Evolutionary conservation across 2,888 invertebrate genomes (phyloP).

Genomic region (Lacanobia oleracea): DNA sequence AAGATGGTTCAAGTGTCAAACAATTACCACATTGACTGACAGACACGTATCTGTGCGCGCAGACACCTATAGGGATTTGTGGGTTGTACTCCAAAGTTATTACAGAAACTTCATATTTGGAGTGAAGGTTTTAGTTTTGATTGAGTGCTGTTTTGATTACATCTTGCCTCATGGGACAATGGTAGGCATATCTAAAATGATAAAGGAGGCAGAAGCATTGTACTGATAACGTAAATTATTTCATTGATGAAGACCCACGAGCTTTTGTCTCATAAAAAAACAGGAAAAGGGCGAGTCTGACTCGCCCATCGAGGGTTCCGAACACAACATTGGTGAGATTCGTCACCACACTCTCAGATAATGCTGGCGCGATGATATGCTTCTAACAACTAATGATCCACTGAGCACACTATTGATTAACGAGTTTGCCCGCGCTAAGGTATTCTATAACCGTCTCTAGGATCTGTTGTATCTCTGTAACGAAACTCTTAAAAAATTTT

Average conservation of each 20-base stretch:
- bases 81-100: slow-evolving; percentile 28
- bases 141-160: slow-evolving; percentile 28
- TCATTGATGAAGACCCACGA: no score
- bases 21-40: slow-evolving; percentile 29
- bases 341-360: not conserved
- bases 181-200: not conserved
- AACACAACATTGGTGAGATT: no score
- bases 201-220: no score
- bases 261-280: no score
- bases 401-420: not conserved
- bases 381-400: not conserved
- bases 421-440: no score
- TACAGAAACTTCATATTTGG: slow-evolving; percentile 14
- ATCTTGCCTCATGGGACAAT: slow-evolving; percentile 15
- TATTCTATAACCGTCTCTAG: no score
- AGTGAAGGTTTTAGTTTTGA: slow-evolving; percentile 34
- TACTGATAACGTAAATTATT: no score
- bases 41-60: slow-evolving; percentile 21
- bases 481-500: no score
- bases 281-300: no score
- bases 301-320: no score
- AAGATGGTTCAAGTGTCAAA: slow-evolving; percentile 4
- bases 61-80: slow-evolving; percentile 37
- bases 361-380: not conserved
- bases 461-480: no score